These are phyloP conservation scores for Trypoxylon attenuatum DNA, from an alignment of 2,888 invertebrate genomes.

Conservation along the genomic window DNA sequence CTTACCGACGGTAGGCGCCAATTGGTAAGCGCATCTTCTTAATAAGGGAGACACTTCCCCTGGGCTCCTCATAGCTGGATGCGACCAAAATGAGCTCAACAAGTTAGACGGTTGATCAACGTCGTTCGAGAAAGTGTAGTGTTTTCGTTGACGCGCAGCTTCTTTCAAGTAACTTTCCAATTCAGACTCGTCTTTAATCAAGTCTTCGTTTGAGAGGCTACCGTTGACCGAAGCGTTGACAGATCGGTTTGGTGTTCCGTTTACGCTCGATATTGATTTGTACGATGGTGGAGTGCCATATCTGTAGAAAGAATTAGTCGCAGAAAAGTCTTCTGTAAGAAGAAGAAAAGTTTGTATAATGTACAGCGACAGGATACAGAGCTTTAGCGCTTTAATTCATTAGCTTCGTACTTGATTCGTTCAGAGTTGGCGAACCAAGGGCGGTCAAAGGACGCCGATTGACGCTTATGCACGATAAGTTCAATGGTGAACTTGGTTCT, in stretches of 20 bases:
- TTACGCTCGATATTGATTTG: constrained; percentile 58
- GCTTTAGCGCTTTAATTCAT: neutral
- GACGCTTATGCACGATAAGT: constrained; percentile 64
- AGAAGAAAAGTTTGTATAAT: neutral
- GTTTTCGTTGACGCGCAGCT: constrained; percentile 63
- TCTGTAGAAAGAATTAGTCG: constrained; percentile 61
- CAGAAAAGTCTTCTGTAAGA: constrained; percentile 62
- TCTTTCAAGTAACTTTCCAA: constrained; percentile 67
- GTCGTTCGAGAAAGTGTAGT: constrained; percentile 56
- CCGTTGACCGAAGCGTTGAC: constrained; percentile 60
- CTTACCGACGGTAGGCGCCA: constrained; percentile 77
- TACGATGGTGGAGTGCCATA: constrained; percentile 56
- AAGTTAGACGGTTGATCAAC: constrained; percentile 75
- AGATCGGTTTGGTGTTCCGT: constrained; percentile 62
- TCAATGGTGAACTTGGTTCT: constrained; percentile 57
- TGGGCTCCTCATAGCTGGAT: constrained; percentile 75
- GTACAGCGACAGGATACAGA: neutral
- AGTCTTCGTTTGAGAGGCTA: constrained; percentile 65
- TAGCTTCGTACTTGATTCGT: constrained; percentile 58
- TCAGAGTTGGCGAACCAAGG: constrained; percentile 60
- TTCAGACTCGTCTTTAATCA: constrained; percentile 66
- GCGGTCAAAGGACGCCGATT: constrained; percentile 61
- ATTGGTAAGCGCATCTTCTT: constrained; percentile 77
- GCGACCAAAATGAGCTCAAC: constrained; percentile 77
- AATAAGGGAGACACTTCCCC: constrained; percentile 76